phyloP scores from a whole-genome alignment of 1,140 invertebrate species.

The Lycorma delicatula region DNA sequence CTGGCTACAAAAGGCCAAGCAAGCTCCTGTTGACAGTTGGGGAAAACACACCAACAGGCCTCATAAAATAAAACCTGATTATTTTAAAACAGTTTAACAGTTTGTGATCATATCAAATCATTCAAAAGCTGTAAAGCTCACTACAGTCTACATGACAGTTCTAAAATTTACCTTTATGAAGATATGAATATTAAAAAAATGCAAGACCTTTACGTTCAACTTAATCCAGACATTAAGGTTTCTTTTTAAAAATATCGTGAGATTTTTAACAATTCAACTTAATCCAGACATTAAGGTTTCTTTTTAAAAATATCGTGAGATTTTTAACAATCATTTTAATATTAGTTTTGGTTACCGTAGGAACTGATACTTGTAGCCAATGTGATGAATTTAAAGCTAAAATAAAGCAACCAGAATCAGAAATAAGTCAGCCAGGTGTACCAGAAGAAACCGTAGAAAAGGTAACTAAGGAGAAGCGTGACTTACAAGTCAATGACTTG shows the following conservation, averaged over 20 bases:
- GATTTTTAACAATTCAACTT: constrained; percentile 11
- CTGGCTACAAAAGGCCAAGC: not conserved
- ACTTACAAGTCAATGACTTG: constrained; percentile 4
- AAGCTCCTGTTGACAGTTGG: constrained; percentile 8
- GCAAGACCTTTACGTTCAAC: constrained; percentile 5
- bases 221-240: not conserved
- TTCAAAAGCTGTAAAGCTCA: constrained; percentile 18
- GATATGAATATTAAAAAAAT: constrained; percentile 18
- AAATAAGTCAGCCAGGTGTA: not conserved
- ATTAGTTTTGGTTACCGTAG: constrained; percentile 18
- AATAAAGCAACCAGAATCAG: constrained; percentile 4
- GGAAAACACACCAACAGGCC: constrained; percentile 17
- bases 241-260: constrained; percentile 12
- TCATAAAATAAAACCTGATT: constrained; percentile 12
- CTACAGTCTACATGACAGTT: constrained; percentile 15
- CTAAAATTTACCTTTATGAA: constrained; percentile 12
- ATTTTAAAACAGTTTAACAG: constrained; percentile 4
- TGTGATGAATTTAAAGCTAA: constrained; percentile 12
- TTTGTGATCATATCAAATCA: constrained; percentile 6
- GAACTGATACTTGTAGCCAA: constrained; percentile 8
- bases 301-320: constrained; percentile 12
- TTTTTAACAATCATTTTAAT: constrained; percentile 18
- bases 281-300: constrained; percentile 5
- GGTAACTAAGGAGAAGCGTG: not conserved
- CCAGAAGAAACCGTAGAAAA: constrained; percentile 1